Evolutionary conservation across 2,113 vertebrate genomes (phyloP).

Genomic region (Aegotheles bennettii): DNA sequence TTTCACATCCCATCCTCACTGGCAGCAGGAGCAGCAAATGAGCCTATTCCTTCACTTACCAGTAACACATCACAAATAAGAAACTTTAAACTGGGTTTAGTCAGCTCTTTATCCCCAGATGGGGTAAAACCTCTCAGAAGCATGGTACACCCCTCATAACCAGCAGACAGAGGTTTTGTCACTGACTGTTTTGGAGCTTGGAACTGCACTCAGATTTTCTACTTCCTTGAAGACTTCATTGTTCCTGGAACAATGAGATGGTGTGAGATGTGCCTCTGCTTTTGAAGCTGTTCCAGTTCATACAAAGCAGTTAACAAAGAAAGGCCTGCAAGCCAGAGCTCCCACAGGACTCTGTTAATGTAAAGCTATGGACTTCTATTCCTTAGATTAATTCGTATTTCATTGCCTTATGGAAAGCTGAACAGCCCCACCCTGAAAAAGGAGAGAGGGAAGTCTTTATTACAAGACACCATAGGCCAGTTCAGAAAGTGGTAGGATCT

Average conservation of each 20-base stretch:
- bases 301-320: neutral
- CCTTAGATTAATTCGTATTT: neutral
- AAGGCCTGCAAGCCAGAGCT: neutral
- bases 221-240: neutral
- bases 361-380: neutral
- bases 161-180: neutral
- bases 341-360: neutral
- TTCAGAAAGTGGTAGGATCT: neutral
- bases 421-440: neutral
- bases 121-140: neutral
- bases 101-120: neutral
- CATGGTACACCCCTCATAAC: neutral
- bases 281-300: slow-evolving; percentile 20
- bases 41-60: neutral
- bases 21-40: neutral
- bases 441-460: neutral
- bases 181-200: neutral
- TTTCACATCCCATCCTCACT: neutral
- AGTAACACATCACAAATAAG: neutral
- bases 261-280: neutral
- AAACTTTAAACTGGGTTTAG: neutral
- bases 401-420: neutral
- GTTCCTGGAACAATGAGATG: neutral
- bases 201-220: neutral
- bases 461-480: neutral